Base-by-base conservation (phyloP, 2,888 invertebrate genomes). In the Pandemis corylana region DNA sequence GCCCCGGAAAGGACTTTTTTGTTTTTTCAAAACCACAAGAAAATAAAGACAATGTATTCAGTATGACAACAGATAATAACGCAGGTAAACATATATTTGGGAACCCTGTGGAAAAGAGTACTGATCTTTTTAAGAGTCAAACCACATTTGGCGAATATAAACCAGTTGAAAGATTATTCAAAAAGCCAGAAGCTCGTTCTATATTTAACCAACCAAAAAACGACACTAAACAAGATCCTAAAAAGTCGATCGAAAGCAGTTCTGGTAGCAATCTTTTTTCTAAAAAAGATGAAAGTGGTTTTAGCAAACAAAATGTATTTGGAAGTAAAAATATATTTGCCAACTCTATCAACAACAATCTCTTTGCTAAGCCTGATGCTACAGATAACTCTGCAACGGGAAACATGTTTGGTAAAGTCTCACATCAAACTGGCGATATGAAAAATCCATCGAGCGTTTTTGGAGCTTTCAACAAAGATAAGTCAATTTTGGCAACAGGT, bases 1-100 rank as follows among this genome's bases (percentile, higher is more conserved):
- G 76, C 53, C 83, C 87, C 75, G 77, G 81, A 0, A 90, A 89
- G 80, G 89, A 80, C 76, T 75, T 83, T 77, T 94, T 92, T 79
- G 87, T 87, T 15, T 94, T 94, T 86, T 94, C 94, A 1, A 92
- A 91, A 75, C 94, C 94, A 51, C 87, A 90, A 81, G 85, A 89
- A 69, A 85, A 84, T 36, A 73, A 77, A 69, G 75, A 74, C 13
- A 80, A 80, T 70, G 53, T 81, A 59, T 82, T 83, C 42, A 83
- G 80, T 71, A 77, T 70, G 42, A 44, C 61, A 7, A 5, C 68
- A 42, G 59, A 66, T 44, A 42, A 46, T n/a, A 59, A 28, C 44
- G 70, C 44, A 62, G 59, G 42, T n/a, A 75, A 67, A 53, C 66
- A 78, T 75, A 68, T 83, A 69, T 86, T 87, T 78, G 78, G 80